These are phyloP conservation scores for Hydrolagus colliei DNA, from an alignment of 2,797 vertebrate species.

Conservation along the genomic window DNA sequence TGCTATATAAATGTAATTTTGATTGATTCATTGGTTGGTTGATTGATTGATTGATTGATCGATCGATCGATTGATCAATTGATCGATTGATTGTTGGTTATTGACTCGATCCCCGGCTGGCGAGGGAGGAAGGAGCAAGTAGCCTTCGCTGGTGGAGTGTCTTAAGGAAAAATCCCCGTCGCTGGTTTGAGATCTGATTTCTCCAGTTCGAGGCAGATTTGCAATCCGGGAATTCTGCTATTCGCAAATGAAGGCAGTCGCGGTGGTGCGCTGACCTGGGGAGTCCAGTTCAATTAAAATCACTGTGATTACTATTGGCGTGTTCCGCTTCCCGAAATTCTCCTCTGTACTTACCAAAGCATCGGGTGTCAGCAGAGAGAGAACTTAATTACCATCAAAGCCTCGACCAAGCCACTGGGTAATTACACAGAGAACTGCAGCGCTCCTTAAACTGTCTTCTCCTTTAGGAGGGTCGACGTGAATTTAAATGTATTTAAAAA, in stretches of 20 bases:
- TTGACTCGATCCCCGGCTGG: too few species aligned
- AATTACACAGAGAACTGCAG: too few species aligned
- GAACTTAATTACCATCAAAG: constrained; percentile 27
- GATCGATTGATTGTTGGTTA: too few species aligned
- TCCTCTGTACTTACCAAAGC: constrained; percentile 11
- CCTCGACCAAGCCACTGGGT: not conserved
- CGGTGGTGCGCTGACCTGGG: not conserved
- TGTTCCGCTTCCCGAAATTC: constrained; percentile 10
- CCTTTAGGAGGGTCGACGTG: constrained; percentile 7
- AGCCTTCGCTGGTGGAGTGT: too few species aligned
- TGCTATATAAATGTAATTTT: too few species aligned
- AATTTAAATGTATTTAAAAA: constrained; percentile 23
- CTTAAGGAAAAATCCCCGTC: too few species aligned
- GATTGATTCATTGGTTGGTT: too few species aligned
- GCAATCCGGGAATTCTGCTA: not conserved
- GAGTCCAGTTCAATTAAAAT: constrained; percentile 20
- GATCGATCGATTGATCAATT: too few species aligned
- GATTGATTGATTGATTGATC: too few species aligned
- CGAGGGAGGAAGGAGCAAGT: too few species aligned
- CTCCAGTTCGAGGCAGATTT: not conserved
- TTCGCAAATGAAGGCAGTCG: not conserved
- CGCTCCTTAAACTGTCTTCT: not conserved
- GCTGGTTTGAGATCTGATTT: not conserved
- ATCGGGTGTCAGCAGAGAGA: constrained; percentile 10
- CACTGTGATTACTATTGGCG: constrained; percentile 20